Percentiles rank a stretch among this genome's conserved stretches.
Conservation (phyloP, 2,888 invertebrate species). For the Steromphala cineraria region DNA sequence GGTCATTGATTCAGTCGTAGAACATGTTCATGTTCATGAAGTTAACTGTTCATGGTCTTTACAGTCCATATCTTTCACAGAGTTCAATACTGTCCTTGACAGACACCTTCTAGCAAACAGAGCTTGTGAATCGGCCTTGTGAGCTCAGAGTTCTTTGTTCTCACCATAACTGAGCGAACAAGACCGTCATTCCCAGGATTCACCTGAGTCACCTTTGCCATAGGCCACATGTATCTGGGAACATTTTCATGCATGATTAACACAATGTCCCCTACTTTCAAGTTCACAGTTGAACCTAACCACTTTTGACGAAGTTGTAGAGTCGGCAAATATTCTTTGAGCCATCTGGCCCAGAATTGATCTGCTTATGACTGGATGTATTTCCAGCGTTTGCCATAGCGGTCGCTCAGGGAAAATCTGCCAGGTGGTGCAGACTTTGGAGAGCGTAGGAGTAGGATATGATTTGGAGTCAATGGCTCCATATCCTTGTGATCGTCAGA, state of each 20-base stretch:
- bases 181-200: slow-evolving; percentile 17
- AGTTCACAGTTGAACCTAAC: background rate
- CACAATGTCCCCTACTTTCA: slow-evolving; percentile 21
- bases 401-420: slow-evolving; percentile 2
- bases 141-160: background rate
- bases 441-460: slow-evolving; percentile 21
- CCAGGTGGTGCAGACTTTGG: background rate
- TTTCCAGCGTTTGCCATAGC: slow-evolving; percentile 20
- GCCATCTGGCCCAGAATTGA: slow-evolving; percentile 23
- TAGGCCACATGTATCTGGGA: slow-evolving; percentile 17
- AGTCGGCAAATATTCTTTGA: slow-evolving; percentile 16
- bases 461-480: slow-evolving; percentile 38
- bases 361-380: slow-evolving; percentile 10
- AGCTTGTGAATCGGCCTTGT: background rate
- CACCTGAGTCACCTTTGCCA: slow-evolving; percentile 1
- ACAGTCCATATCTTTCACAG: background rate
- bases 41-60: background rate
- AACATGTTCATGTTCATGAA: background rate
- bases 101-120: background rate
- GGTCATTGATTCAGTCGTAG: background rate
- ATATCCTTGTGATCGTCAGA: slow-evolving; percentile 31
- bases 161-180: background rate
- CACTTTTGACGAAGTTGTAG: slow-evolving; percentile 28
- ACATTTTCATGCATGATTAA: background rate
- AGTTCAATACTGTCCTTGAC: background rate